Percentiles rank a stretch among this genome's conserved stretches.
phyloP scores from a whole-genome alignment of 2,113 vertebrate species.

The Phrynosoma platyrhinos region DNA sequence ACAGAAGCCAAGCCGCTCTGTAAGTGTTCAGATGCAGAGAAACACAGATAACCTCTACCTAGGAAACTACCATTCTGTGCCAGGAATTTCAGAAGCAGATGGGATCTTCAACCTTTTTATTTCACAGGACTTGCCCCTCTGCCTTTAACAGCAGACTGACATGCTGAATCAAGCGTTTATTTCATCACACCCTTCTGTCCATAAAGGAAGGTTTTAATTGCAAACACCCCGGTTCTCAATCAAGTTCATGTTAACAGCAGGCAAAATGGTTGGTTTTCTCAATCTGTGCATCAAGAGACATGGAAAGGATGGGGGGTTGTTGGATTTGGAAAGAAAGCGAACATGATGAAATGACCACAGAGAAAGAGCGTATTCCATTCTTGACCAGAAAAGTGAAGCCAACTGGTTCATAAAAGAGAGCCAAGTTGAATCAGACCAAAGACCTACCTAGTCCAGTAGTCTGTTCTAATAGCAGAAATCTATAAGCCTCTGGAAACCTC shows the following conservation, averaged over 20 bases:
- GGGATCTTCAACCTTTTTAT: background rate
- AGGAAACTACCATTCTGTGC: background rate
- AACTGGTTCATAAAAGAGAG: background rate
- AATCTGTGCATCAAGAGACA: background rate
- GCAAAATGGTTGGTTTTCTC: background rate
- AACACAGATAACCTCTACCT: conserved; percentile 20
- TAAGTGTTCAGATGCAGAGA: background rate
- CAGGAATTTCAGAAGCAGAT: conserved; percentile 30
- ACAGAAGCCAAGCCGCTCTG: background rate
- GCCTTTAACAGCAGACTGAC: background rate
- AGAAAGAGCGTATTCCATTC: background rate
- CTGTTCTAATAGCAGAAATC: background rate
- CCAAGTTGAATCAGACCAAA: background rate
- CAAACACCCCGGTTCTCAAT: background rate
- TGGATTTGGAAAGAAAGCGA: background rate
- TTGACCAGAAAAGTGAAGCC: background rate
- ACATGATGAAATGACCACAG: background rate
- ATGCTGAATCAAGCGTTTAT: background rate
- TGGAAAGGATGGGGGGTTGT: background rate
- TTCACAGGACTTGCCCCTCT: background rate
- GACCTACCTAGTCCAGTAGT: background rate
- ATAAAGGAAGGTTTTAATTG: background rate
- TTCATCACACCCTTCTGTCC: background rate
- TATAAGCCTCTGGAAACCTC: background rate
- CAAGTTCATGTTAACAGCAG: background rate